Evolutionary conservation across 2,113 vertebrate species (phyloP), one percentile per base, ranked within the genome.

Genomic region (Pseudopipra pipra): DNA sequence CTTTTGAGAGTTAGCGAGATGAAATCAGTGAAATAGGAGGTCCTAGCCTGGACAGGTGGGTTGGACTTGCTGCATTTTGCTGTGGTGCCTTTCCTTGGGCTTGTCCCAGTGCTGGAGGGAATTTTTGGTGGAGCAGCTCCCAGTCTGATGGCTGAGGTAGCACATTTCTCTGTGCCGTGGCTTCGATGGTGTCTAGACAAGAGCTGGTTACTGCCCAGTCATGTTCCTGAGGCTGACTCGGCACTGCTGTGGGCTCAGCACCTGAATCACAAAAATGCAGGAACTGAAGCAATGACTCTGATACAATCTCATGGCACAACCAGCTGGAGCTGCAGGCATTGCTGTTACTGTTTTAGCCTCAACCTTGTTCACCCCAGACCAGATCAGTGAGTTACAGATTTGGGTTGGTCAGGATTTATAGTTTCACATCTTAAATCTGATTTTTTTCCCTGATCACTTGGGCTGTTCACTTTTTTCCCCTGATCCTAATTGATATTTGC

Each of bases 191-290:
- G 89, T 96, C 92, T 96, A 96, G 92, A 94, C 70, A 5, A 71
- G 89, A 90, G 41, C 80, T 65, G 83, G 86, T 81, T 85, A 85
- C 75, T 93, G 95, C 80, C 90, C 54, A 43, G 76, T 92, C 96
- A 90, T 94, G 90, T 66, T 92, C 54, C 47, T 1, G 0, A 72
- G 75, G 79, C 82, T 88, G 88, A 85, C 84, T 95, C 78, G 68
- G 91, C 87, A 68, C 66, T 33, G 28, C 17, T 49, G 89, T 72
- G 87, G 84, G 89, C 84, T 94, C 41, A 2, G 65, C 66, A 8
- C 58, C 49, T 93, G 92, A 93, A 89, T 94, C 82, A 85, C 74
- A 89, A 41, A 93, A 91, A 82, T 9, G 70, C 65, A 44, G 27
- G 70, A 75, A n/a, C 68, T 65, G 74, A 83, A 91, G 61, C 56